Conservation (phyloP, 1,140 invertebrate genomes). For the Drosophila pandora region DNA sequence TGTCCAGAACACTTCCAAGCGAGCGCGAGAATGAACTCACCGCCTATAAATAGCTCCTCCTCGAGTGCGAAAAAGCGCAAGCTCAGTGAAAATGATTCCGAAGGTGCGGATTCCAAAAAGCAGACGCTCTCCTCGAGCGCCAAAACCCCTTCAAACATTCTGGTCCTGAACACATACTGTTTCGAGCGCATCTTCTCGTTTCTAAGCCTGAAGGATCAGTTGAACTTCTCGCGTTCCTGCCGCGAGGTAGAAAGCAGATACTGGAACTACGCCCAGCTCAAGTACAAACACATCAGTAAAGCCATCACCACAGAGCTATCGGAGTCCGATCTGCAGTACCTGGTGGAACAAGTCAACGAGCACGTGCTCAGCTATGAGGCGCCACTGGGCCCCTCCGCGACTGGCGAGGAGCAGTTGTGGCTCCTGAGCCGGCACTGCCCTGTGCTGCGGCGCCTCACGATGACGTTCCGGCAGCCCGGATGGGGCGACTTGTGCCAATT, state of each 20-base stretch:
- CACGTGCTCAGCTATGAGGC: slow-evolving; percentile 38
- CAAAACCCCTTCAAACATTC: background rate
- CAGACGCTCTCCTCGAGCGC: too few species aligned
- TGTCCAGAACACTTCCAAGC: slow-evolving; percentile 2
- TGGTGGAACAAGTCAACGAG: slow-evolving; percentile 13
- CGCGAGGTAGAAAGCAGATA: background rate
- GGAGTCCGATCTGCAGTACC: slow-evolving; percentile 4
- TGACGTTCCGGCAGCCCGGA: slow-evolving; percentile 1
- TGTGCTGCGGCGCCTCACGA: slow-evolving; percentile 5
- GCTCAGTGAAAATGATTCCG: background rate
- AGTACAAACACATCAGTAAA: slow-evolving; percentile 16
- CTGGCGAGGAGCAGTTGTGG: slow-evolving; percentile 24
- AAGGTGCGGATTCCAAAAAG: too few species aligned
- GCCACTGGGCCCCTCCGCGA: background rate
- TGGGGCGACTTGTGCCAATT: background rate
- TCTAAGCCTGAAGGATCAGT: slow-evolving; percentile 21
- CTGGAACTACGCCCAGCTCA: background rate
- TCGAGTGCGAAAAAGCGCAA: slow-evolving; percentile 17
- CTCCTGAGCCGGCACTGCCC: background rate
- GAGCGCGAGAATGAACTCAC: background rate
- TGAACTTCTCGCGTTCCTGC: slow-evolving; percentile 6
- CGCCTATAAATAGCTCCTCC: too few species aligned
- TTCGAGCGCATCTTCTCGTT: slow-evolving; percentile 18
- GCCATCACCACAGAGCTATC: background rate
- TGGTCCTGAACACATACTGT: background rate